Evolutionary conservation across 2,113 vertebrate species (phyloP), one percentile per base, ranked within the genome.

Genomic region (Alligator sinensis): DNA sequence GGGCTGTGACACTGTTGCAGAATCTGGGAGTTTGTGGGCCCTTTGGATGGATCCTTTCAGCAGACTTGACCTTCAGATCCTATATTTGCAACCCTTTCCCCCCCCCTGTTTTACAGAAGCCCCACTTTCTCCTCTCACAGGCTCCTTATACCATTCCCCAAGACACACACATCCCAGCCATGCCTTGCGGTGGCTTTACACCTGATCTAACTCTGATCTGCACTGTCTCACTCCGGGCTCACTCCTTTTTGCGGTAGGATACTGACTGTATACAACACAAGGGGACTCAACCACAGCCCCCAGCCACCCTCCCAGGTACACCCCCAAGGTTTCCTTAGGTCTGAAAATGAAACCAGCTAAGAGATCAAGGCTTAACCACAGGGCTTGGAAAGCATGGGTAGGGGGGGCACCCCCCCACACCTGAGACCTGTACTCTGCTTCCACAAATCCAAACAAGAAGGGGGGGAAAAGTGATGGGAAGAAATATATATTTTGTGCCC

Each of bases 401-500:
- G 47, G 47, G 47, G 47, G 47, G 47, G 47, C 91, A 6, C 75
- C 75, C 4, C 55, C 95, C 78, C 84, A 86, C 80, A 92, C 83
- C 70, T 85, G 92, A 96, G 91, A 28, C 84, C 92, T 85, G 5
- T 4, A 87, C 76, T 93, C 80, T 0, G 0, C 75, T 81, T 77
- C 90, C 84, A 92, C 89, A 90, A 97, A 93, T 47, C 47, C 47
- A 47, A 8, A 47, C 47, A 47, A 47, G 47, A 47, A 47, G 47
- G 47, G 47, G 47, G 47, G 38, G 5, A 38, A 38, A 38, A 38
- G 38, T 38, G 38, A 38, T 38, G 38, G 38, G 47, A 95, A 92
- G 94, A 94, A 93, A 96, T 96, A 97, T 92, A 80, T 96, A 87
- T 57, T 91, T 97, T 90, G 95, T 68, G 84, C 82, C 94, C 86